Conservation (phyloP, 2,113 vertebrate genomes). For the Arizona elegans region DNA sequence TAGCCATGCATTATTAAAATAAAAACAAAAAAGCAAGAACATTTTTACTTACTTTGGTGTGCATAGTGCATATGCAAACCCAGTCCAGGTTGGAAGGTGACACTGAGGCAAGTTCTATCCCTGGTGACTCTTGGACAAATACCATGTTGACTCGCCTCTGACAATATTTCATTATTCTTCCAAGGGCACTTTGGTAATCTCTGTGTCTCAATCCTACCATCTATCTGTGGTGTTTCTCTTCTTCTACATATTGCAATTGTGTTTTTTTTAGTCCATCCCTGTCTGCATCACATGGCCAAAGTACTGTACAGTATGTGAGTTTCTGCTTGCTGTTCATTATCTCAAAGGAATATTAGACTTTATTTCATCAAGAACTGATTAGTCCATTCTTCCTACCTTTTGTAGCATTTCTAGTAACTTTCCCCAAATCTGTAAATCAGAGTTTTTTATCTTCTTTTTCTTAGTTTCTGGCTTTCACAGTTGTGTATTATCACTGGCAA, state of each 20-base stretch:
- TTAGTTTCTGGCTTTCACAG: background rate
- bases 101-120: background rate
- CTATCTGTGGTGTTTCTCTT: background rate
- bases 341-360: background rate
- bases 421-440: background rate
- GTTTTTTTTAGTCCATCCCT: background rate
- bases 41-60: background rate
- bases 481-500: background rate
- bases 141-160: background rate
- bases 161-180: background rate
- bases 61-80: background rate
- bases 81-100: background rate
- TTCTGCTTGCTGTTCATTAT: background rate
- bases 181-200: background rate
- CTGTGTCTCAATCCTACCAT: background rate
- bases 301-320: background rate
- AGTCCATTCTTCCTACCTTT: background rate
- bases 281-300: background rate
- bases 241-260: background rate
- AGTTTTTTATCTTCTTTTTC: background rate
- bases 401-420: background rate
- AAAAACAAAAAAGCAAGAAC: background rate
- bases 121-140: background rate
- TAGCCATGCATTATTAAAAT: background rate
- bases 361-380: background rate